Base-by-base conservation (phyloP, 2,888 invertebrate genomes). In the Dione juno region DNA sequence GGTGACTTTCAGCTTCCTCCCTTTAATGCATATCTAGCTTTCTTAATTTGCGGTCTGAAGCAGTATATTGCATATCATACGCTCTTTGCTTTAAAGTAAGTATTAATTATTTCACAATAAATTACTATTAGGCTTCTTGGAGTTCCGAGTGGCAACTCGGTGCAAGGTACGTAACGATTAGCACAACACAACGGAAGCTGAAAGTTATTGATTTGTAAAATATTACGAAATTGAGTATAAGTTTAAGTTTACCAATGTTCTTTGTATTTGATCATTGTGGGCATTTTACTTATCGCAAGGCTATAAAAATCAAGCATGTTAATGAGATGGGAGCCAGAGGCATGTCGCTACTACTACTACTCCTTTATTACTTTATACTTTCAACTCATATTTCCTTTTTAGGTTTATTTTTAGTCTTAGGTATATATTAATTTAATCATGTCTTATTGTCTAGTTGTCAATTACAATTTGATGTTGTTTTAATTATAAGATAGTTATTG, bases 1-100 rank as follows among this genome's bases (percentile, higher is more conserved):
- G 37, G 40, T 21, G 54, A 69, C 68, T 69, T 69, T 69, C 68
- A 69, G 40, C 63, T 63, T 50, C 64, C 37, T 19, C 11, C 16
- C 28, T 13, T 13, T 16, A 13, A 28, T 28, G 43, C 21, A 50
- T 52, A 35, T 35, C 19, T 50, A 59, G 11, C 28, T 16, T 19
- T 35, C n/a, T 52, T 13, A 50, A 9, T 61, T 67, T 28, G 28
- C 21, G 9, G 6, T 67, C 41, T 61, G 1, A 28, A 52, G 35
- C 41, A 43, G 28, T 19, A 50, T 50, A 41, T 40, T 50, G 14
- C 16, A 37, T 50, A n/a, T 19, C 21, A 28, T 41, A 16, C 52
- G 40, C 13, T 6, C 28, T 43, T 35, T 52, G 40, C 41, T 50
- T 48, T 50, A 50, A 14, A 50, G 28, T 45, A 61, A n/a, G 61